phyloP scores from a whole-genome alignment of 1,140 invertebrate species.

The Eumaeus atala region DNA sequence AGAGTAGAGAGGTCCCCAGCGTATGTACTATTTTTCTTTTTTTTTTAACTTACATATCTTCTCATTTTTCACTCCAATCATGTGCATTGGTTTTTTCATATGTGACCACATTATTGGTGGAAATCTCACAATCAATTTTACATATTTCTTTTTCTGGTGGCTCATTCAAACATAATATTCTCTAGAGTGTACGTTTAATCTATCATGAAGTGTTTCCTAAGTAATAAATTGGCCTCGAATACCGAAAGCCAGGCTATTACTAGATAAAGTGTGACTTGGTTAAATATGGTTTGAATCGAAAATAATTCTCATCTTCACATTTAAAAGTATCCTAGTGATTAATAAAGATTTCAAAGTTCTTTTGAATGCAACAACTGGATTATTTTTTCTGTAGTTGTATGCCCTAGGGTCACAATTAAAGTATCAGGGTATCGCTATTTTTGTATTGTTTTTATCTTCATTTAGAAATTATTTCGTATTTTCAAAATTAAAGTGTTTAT shows the following conservation, averaged over 20 bases:
- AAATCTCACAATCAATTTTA: conserved; percentile 18
- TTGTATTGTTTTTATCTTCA: conserved; percentile 18
- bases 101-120: conserved; percentile 11
- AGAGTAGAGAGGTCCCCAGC: too few species aligned
- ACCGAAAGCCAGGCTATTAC: not conserved
- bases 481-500: too few species aligned
- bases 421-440: conserved; percentile 24
- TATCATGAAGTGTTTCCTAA: conserved; percentile 8
- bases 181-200: conserved; percentile 22
- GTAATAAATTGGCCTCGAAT: not conserved
- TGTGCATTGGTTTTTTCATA: not conserved
- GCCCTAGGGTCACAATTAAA: conserved; percentile 28
- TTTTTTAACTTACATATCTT: too few species aligned
- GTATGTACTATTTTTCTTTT: too few species aligned
- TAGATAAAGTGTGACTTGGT: not conserved
- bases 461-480: too few species aligned
- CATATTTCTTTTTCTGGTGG: conserved; percentile 22
- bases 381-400: conserved; percentile 25
- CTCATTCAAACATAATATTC: conserved; percentile 24
- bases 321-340: conserved; percentile 23
- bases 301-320: conserved; percentile 29
- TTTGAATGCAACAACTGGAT: conserved; percentile 21
- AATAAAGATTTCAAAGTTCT: conserved; percentile 23
- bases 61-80: too few species aligned
- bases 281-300: conserved; percentile 19